These are phyloP conservation scores for Trichopria drosophilae DNA, from an alignment of 2,888 invertebrate species.

Conservation along the genomic window DNA sequence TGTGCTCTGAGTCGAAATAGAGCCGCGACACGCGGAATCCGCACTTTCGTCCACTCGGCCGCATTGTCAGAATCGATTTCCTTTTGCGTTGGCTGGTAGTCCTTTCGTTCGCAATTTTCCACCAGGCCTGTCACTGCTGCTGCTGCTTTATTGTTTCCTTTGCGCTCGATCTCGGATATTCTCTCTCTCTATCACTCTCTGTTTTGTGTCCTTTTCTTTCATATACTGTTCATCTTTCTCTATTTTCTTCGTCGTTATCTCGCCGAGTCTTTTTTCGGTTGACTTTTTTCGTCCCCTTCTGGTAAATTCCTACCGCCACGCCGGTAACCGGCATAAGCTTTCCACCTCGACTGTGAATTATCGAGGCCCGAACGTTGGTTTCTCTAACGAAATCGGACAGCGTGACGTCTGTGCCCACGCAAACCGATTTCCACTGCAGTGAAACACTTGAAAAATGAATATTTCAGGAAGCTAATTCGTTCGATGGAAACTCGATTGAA, in stretches of 20 bases:
- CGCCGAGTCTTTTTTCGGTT: too few species aligned
- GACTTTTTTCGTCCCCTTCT: too few species aligned
- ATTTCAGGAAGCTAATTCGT: too few species aligned
- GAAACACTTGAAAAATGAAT: too few species aligned
- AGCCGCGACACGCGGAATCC: conserved; percentile 9
- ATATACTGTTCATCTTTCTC: too few species aligned
- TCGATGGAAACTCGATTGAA: too few species aligned
- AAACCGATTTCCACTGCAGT: background rate
- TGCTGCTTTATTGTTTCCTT: background rate
- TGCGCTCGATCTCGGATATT: conserved; percentile 3
- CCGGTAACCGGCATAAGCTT: too few species aligned
- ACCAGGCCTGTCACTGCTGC: conserved; percentile 19
- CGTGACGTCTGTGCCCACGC: background rate
- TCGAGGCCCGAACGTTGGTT: too few species aligned
- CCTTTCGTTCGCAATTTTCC: conserved; percentile 7
- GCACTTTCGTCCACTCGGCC: background rate
- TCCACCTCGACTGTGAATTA: too few species aligned
- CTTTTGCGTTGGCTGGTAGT: conserved; percentile 2
- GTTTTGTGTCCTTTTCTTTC: conserved; percentile 1
- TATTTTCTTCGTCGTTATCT: too few species aligned
- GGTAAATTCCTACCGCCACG: too few species aligned
- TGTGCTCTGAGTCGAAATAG: conserved; percentile 20
- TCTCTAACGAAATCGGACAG: conserved; percentile 17
- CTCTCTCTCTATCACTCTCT: background rate
- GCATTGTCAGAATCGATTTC: conserved; percentile 30